Base-by-base conservation (phyloP, 2,888 invertebrate genomes). In the Norana najaformis region DNA sequence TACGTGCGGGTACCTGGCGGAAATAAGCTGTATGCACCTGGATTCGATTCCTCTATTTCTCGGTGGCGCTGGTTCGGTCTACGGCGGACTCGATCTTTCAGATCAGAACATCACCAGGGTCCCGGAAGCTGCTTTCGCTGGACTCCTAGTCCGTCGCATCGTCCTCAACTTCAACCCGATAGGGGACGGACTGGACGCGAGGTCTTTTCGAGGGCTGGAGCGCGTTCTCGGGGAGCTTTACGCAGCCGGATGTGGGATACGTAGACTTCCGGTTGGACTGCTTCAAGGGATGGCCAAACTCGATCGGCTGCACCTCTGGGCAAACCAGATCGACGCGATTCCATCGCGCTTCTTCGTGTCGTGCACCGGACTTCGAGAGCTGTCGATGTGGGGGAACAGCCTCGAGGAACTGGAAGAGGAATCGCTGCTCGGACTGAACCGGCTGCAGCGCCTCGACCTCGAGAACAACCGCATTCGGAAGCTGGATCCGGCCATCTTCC, bases 351-450 rank as follows among this genome's bases (percentile, higher is more conserved):
- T 91, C 38, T 92, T 92, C 82, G 88, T 90, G 36, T 89, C 89
- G 53, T 88, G 91, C 23, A 35, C 37, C 20, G 88, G 91, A 14
- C 90, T 92, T 34, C 35, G 69, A 14, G 92, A 92, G 41, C 90
- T 92, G n/a, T 88, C 88, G 34, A 89, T 92, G 35, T 92, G 92
- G 92, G 92, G 91, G 16, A 92, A 92, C 89, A 83, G 83, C 23
- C 83, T 92, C 34, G 88, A 89, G n/a, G 34, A 47, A n/a, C 88
- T 92, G 23, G 89, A 91, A 16, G 91, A 90, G 20, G 88, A 90
- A 18, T 90, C 91, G 82, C 91, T 92, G 85, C 47, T 39, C 20
- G 92, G 92, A 14, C 89, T 92, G 30, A 88, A 90, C 41, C 90
- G 89, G 18, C 91, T 92, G 37, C 83, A 83, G n/a, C 82, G 90